Percentiles rank a stretch among this genome's conserved stretches.
phyloP scores from a whole-genome alignment of 2,797 vertebrate species.

The Momotus momota region DNA sequence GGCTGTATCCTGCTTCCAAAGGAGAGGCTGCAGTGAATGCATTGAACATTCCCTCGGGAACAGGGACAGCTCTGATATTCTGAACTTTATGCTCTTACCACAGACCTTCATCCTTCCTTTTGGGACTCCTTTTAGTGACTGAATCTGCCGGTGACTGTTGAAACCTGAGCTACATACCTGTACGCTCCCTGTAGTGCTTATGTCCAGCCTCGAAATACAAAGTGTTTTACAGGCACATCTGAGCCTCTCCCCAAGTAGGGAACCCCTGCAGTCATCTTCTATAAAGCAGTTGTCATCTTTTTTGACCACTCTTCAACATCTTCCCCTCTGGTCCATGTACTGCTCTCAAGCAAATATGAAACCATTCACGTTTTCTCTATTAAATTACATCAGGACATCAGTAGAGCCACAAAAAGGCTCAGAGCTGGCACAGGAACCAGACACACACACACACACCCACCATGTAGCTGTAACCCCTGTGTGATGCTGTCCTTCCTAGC shows the following conservation, averaged over 20 bases:
- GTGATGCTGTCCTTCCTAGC: background rate
- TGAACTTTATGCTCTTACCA: background rate
- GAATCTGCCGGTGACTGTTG: background rate
- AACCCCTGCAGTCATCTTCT: background rate
- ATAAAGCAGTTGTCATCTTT: background rate
- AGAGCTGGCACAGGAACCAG: background rate
- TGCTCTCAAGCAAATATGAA: background rate
- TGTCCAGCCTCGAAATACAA: fast-evolving
- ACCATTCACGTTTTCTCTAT: background rate
- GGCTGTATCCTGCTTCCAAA: background rate
- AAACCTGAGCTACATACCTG: background rate
- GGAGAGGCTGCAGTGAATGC: fast-evolving
- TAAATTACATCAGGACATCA: background rate
- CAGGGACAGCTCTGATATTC: background rate
- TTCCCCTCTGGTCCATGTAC: background rate
- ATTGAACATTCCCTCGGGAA: fast-evolving
- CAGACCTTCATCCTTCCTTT: background rate
- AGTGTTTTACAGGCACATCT: background rate
- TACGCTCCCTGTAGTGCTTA: too few species aligned
- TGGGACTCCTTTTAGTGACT: background rate
- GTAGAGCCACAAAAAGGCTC: background rate
- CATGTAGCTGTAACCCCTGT: background rate
- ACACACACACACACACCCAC: fast-evolving
- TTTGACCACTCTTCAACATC: background rate
- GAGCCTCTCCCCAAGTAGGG: background rate